Conservation (phyloP, 2,888 invertebrate species). For the Idaea straminata region DNA sequence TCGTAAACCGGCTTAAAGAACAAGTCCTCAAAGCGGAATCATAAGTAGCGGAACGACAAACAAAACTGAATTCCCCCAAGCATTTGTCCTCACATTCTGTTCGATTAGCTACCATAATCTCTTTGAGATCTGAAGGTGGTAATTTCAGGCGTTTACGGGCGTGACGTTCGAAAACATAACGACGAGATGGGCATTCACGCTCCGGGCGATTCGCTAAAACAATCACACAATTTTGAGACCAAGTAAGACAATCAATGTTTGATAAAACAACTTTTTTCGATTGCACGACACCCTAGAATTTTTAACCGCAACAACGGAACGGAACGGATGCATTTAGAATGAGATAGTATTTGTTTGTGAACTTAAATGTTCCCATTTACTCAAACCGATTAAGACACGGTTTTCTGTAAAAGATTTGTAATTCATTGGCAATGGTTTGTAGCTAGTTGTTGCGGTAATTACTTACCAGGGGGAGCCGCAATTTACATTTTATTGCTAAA, state of each 20-base stretch:
- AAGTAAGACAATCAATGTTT: neutral
- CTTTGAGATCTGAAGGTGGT: constrained; percentile 89
- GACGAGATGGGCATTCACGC: constrained; percentile 92
- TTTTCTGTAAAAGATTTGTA: too few species aligned
- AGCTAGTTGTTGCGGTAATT: too few species aligned
- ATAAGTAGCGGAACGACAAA: constrained; percentile 92
- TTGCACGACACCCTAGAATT: too few species aligned
- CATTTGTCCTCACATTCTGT: constrained; percentile 95
- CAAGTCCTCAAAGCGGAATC: constrained; percentile 89
- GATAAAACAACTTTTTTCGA: neutral
- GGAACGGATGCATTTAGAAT: too few species aligned
- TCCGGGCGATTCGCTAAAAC: constrained; percentile 87
- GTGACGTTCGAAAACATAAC: constrained; percentile 93
- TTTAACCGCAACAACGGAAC: too few species aligned
- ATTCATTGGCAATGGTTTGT: too few species aligned
- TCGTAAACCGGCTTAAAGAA: constrained; percentile 88
- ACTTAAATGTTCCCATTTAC: too few species aligned
- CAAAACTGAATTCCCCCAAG: constrained; percentile 92
- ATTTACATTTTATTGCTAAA: too few species aligned
- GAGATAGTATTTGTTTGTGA: too few species aligned
- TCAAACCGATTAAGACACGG: too few species aligned
- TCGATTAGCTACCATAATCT: constrained; percentile 90
- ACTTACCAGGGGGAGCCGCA: too few species aligned
- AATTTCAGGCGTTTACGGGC: constrained; percentile 91
- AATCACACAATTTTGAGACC: constrained; percentile 5